Evolutionary conservation across 2,797 vertebrate genomes (phyloP), one percentile per base, ranked within the genome.

Genomic region (Urosaurus nigricauda): DNA sequence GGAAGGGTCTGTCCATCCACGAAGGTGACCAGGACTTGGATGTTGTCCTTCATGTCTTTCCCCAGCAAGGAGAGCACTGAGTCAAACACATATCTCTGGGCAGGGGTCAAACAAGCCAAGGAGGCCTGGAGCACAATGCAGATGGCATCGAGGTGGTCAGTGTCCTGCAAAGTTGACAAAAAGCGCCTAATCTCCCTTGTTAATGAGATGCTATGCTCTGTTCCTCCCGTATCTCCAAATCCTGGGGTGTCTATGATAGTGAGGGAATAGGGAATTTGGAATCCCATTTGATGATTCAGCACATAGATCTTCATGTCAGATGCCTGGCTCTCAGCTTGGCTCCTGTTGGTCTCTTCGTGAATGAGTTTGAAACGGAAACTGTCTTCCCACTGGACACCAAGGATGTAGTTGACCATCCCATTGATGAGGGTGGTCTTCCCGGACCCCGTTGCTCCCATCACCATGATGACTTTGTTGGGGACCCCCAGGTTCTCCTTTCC

Each of bases 211-310:
- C 92, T 93, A 0, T 56, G 13, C 2, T 83, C 83, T n/a, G n/a
- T 32, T 47, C 88, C 92, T 60, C 51, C 53, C 1, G 90, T 90
- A 60, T 93, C 88, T 43, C 90, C 88, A 80, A 91, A 95, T 37
- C 92, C 94, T 47, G 94, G 95, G 5, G 91, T 94, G 84, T 95
- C 92, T n/a, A 95, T 93, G 5, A 96, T 71, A 9, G 92, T 95
- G 40, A 96, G 87, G 83, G 88, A 94, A 56, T 90, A 90, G 73
- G 93, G 90, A 12, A 92, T 32, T 21, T 29, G 0, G n/a, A 89
- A 88, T 0, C 63, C 79, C 21, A 60, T 13, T 4, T 68, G 58
- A 19, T 83, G 6, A 56, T 88, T 68, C 24, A 92, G 4, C 35
- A 77, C 19, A 7, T 88, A 91, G 58, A 43, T 73, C 0, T 47